Percentiles rank a stretch among this genome's conserved stretches.
Evolutionary conservation across 1,140 invertebrate species (phyloP).

Genomic region (Drosophila orosa): DNA sequence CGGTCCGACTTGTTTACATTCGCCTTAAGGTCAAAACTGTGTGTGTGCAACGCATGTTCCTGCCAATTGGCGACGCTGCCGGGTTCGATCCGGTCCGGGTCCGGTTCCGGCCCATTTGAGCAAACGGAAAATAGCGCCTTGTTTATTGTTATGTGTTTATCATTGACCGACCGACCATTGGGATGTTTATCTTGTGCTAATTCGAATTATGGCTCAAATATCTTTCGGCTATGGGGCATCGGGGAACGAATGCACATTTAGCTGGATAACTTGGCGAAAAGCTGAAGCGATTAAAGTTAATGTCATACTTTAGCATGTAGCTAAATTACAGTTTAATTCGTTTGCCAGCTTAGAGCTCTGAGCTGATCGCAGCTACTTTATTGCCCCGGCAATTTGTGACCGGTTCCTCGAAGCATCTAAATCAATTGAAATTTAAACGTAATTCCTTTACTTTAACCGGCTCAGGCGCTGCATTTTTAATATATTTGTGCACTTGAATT

Average conservation of each 20-base stretch:
- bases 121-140: conserved; percentile 20
- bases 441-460: conserved; percentile 1
- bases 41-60: conserved; percentile 17
- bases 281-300: conserved; percentile 21
- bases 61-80: conserved; percentile 26
- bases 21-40: conserved; percentile 38
- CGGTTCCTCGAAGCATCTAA: conserved; percentile 19
- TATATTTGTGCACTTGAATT: not conserved
- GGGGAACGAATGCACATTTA: conserved; percentile 11
- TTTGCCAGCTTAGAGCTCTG: conserved; percentile 17
- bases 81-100: conserved; percentile 29
- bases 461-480: not conserved
- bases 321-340: conserved; percentile 28
- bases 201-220: conserved; percentile 47
- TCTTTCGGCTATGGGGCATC: not conserved
- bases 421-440: conserved; percentile 16
- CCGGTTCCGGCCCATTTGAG: conserved; percentile 35
- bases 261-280: conserved; percentile 16
- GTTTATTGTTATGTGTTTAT: conserved; percentile 39
- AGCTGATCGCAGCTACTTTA: conserved; percentile 39
- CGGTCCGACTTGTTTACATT: conserved; percentile 34
- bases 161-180: conserved; percentile 20
- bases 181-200: conserved; percentile 44
- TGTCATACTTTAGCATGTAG: conserved; percentile 17
- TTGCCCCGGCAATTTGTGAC: conserved; percentile 43